Evolutionary conservation across 2,113 vertebrate species (phyloP).

Genomic region (Penelope pileata): DNA sequence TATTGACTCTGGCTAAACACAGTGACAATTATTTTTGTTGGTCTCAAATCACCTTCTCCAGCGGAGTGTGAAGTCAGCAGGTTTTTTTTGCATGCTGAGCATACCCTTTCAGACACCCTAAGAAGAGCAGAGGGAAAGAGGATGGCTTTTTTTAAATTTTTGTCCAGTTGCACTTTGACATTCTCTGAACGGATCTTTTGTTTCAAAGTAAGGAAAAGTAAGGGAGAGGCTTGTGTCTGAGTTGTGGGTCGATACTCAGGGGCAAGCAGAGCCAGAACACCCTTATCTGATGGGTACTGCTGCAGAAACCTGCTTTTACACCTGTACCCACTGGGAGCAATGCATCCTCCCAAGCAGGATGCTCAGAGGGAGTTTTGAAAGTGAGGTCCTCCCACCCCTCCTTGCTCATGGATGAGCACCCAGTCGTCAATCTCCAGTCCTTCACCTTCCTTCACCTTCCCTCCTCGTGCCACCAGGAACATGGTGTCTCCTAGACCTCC

Average conservation of each 20-base stretch:
- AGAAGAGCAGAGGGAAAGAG: slow-evolving; percentile 22
- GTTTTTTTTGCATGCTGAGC: slow-evolving; percentile 36
- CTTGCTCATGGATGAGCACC: rapidly evolving
- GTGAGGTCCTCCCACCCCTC: not conserved
- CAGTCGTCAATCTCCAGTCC: not conserved
- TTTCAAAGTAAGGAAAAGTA: not conserved
- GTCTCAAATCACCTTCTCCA: slow-evolving; percentile 56
- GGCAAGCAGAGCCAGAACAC: not conserved
- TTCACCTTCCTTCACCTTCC: not conserved
- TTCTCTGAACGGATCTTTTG: not conserved
- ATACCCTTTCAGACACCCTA: slow-evolving; percentile 20
- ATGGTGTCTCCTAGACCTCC: rapidly evolving
- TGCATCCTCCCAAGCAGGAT: not conserved
- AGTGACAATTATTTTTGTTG: slow-evolving; percentile 71
- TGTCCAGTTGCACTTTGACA: slow-evolving; percentile 24
- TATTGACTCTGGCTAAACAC: slow-evolving; percentile 74
- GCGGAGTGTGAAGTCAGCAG: slow-evolving; percentile 69
- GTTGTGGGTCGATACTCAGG: rapidly evolving
- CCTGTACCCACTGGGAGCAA: rapidly evolving
- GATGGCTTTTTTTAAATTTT: not conserved
- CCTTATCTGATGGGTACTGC: not conserved
- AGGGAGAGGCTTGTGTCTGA: not conserved
- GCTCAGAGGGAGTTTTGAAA: not conserved
- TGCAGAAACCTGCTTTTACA: not conserved
- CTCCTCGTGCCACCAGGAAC: not conserved